phyloP scores from a whole-genome alignment of 2,113 vertebrate species.

The Apaloderma vittatum region DNA sequence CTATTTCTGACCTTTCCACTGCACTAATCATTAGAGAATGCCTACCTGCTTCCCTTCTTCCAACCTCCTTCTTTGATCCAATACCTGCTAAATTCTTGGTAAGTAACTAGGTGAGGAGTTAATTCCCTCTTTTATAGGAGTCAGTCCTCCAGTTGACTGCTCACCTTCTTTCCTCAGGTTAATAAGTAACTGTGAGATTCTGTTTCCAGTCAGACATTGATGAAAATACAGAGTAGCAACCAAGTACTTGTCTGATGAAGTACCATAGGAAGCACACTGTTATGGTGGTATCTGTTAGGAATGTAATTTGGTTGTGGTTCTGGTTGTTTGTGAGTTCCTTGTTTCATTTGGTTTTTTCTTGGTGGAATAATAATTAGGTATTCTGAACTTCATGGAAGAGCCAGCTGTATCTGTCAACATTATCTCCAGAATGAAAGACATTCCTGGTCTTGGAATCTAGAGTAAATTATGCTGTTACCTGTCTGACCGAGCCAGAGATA shows the following conservation, averaged over 20 bases:
- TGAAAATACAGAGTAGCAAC: neutral
- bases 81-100: constrained; percentile 37
- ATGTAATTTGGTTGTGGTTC: neutral
- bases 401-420: neutral
- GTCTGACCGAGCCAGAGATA: neutral
- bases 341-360: neutral
- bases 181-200: neutral
- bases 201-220: neutral
- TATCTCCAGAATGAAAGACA: neutral
- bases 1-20: constrained; percentile 37
- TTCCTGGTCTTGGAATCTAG: neutral
- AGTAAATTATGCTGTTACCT: neutral
- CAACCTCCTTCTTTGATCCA: constrained; percentile 75
- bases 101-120: constrained; percentile 39
- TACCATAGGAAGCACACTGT: neutral
- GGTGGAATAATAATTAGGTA: neutral
- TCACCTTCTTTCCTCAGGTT: neutral
- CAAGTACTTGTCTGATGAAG: neutral
- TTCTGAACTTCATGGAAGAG: neutral
- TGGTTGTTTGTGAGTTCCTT: too few relatives aligned
- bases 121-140: neutral
- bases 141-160: neutral
- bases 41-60: constrained; percentile 30
- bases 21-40: constrained; percentile 42
- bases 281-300: neutral